Evolutionary conservation across 2,888 invertebrate species (phyloP).

Genomic region (Acrobasis consociella): DNA sequence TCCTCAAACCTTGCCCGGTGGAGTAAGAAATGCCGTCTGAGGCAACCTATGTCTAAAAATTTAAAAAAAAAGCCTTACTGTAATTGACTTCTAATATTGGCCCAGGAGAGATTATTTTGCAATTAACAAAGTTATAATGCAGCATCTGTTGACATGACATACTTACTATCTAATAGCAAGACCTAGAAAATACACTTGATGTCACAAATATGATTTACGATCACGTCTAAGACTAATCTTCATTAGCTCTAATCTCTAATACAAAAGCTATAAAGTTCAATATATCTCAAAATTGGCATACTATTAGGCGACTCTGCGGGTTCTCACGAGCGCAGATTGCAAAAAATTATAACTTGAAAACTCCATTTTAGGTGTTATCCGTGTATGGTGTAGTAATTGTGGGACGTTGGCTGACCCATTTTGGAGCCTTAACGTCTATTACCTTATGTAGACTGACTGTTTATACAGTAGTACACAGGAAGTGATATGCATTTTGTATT

Average conservation of each 20-base stretch:
- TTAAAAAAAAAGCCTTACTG: too few relatives aligned
- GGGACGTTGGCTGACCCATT: conserved; percentile 25
- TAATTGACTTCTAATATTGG: too few relatives aligned
- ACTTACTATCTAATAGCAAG: background rate
- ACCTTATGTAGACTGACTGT: conserved; percentile 16
- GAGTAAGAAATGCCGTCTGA: too few relatives aligned
- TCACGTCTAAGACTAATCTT: background rate
- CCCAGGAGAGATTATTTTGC: too few relatives aligned
- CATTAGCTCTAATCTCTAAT: background rate
- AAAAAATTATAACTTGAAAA: conserved; percentile 26
- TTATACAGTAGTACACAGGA: conserved; percentile 11
- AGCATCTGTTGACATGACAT: background rate
- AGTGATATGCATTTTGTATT: conserved; percentile 2
- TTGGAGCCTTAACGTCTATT: conserved; percentile 23
- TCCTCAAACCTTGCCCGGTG: too few relatives aligned
- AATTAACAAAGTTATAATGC: too few relatives aligned
- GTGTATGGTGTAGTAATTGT: conserved; percentile 34
- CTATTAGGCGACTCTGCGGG: conserved; percentile 2
- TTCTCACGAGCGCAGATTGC: conserved; percentile 22
- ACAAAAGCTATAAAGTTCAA: background rate
- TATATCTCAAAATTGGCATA: background rate
- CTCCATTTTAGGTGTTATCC: conserved; percentile 31
- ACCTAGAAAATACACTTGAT: conserved; percentile 1
- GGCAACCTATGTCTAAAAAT: too few relatives aligned
- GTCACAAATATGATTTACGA: conserved; percentile 12